phyloP scores from a whole-genome alignment of 2,888 invertebrate species.

The Muscina levida region DNA sequence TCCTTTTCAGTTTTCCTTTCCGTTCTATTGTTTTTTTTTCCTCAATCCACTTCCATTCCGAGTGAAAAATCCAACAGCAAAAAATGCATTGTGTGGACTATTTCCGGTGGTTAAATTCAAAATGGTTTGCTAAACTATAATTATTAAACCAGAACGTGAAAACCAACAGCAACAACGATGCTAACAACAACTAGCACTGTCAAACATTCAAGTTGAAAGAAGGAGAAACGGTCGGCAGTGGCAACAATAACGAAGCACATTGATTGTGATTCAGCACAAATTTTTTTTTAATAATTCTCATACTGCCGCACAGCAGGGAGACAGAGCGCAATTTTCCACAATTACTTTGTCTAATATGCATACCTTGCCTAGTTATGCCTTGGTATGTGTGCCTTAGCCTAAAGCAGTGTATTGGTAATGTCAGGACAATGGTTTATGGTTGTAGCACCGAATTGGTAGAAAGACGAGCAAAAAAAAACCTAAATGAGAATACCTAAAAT shows the following conservation, averaged over 20 bases:
- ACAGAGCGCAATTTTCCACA: slow-evolving; percentile 7
- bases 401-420: slow-evolving; percentile 30
- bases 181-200: too few relatives aligned
- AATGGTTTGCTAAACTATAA: slow-evolving; percentile 51
- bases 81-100: slow-evolving; percentile 44
- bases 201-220: too few relatives aligned
- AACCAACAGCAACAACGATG: background rate
- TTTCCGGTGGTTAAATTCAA: slow-evolving; percentile 57
- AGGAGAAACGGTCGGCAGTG: background rate
- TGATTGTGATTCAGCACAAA: slow-evolving; percentile 27
- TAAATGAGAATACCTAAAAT: background rate
- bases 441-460: slow-evolving; percentile 1
- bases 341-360: slow-evolving; percentile 60
- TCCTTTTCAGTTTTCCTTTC: background rate
- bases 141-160: slow-evolving; percentile 40
- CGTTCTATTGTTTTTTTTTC: background rate
- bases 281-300: slow-evolving; percentile 5
- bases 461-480: slow-evolving; percentile 33
- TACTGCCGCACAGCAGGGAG: background rate
- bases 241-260: slow-evolving; percentile 33
- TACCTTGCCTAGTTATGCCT: slow-evolving; percentile 65
- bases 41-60: background rate
- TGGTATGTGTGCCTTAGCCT: background rate
- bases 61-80: slow-evolving; percentile 18
- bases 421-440: slow-evolving; percentile 16